Evolutionary conservation across 2,888 invertebrate genomes (phyloP).

Genomic region (Dioctria linearis): DNA sequence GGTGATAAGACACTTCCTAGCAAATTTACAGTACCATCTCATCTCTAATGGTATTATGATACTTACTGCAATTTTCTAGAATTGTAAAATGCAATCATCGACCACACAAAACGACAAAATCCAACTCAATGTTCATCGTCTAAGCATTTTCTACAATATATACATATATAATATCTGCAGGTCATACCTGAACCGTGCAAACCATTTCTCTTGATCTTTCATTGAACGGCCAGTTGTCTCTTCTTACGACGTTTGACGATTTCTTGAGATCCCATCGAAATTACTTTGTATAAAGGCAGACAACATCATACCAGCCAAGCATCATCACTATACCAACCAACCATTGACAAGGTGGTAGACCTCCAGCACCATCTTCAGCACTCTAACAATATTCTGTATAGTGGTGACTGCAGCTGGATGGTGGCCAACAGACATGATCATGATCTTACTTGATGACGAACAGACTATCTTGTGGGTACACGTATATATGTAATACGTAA

Average conservation of each 20-base stretch:
- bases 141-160: slow-evolving; percentile 7
- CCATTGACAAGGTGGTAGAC: neutral
- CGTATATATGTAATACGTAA: too few species aligned
- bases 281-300: slow-evolving; percentile 53
- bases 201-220: neutral
- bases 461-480: neutral
- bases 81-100: slow-evolving; percentile 12
- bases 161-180: neutral
- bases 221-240: neutral
- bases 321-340: too few species aligned
- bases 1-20: slow-evolving; percentile 2
- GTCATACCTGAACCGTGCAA: neutral
- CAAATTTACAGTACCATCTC: neutral
- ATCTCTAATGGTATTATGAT: slow-evolving; percentile 2
- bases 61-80: neutral
- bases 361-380: neutral
- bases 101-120: slow-evolving; percentile 31
- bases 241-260: slow-evolving; percentile 48
- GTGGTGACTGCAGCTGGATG: neutral
- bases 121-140: neutral
- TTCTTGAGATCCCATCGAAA: slow-evolving; percentile 54
- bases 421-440: neutral
- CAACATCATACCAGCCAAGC: neutral
- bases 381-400: neutral
- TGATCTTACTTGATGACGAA: slow-evolving; percentile 18